Evolutionary conservation across 2,888 invertebrate species (phyloP), one percentile per base, ranked within the genome.

Genomic region (Antheraea yamamai): DNA sequence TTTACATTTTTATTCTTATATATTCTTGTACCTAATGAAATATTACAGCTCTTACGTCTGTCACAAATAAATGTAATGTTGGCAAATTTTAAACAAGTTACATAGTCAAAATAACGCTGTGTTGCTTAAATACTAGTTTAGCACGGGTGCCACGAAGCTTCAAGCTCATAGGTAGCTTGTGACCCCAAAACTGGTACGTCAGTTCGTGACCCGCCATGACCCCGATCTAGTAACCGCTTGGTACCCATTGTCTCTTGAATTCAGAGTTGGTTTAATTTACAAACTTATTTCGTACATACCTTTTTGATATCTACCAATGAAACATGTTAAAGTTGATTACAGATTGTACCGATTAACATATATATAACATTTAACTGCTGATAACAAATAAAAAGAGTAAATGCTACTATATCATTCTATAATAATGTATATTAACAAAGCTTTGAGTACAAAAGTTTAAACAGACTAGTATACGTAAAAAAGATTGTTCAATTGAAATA

Each of bases 201-300:
- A 81, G 89, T 86, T 91, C 93, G 93, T 94, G 94, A 93, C 94
- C 94, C 85, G 91, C 82, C 87, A 84, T 88, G 93, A 92, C 94
- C 92, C 92, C 93, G 93, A 90, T 93, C 90, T 88, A 91, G 87
- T 91, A 89, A 91, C 92, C 88, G 89, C 87, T 84, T 83, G 83
- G 86, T 87, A 86, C 81, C 89, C 85, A 93, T 94, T 94, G 94
- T 93, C 92, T 91, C 86, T 87, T 82, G 78, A 75, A 72, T 77
- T 83, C 83, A 78, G 77, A 77, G 80, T 79, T 87, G 88, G 85
- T 84, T 77, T 83, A 90, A 87, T 82, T 79, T 81, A 83, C 78
- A 35, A 55, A 73, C 58, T 73, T 66, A 61, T 66, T 16, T 30
- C 12, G 10, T 61, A 61, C n/a, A 12, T 12, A n/a, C 4, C 10